These are phyloP conservation scores for Ivindomyrus marchei DNA, from an alignment of 2,113 vertebrate genomes.

Conservation along the genomic window DNA sequence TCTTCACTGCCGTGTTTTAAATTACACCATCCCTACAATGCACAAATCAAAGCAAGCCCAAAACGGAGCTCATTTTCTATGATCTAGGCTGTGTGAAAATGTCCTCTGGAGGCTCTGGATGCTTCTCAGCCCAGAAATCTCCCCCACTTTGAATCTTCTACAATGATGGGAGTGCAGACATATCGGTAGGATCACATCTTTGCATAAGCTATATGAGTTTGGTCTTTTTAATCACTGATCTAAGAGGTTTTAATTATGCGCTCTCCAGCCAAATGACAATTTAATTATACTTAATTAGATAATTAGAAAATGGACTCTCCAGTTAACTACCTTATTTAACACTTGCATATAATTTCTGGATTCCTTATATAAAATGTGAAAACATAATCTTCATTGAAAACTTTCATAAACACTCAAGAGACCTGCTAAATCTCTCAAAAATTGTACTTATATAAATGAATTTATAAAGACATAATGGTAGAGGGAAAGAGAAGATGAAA, in stretches of 20 bases:
- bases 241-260: background rate
- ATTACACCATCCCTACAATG: background rate
- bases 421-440: background rate
- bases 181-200: background rate
- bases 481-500: background rate
- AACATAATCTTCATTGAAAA: background rate
- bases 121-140: background rate
- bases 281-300: slow-evolving; percentile 5
- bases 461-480: background rate
- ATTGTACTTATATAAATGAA: background rate
- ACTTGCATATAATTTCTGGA: background rate
- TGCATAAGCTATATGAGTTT: background rate
- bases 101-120: background rate
- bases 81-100: background rate
- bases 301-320: slow-evolving; percentile 3
- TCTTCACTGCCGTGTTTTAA: background rate
- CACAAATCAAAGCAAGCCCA: background rate
- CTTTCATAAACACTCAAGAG: background rate
- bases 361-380: background rate
- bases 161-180: background rate
- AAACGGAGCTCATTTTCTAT: background rate
- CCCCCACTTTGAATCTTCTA: background rate
- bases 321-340: background rate
- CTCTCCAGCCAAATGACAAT: background rate
- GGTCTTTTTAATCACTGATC: background rate